phyloP scores from a whole-genome alignment of 2,797 vertebrate species.

The Moxostoma hubbsi region DNA sequence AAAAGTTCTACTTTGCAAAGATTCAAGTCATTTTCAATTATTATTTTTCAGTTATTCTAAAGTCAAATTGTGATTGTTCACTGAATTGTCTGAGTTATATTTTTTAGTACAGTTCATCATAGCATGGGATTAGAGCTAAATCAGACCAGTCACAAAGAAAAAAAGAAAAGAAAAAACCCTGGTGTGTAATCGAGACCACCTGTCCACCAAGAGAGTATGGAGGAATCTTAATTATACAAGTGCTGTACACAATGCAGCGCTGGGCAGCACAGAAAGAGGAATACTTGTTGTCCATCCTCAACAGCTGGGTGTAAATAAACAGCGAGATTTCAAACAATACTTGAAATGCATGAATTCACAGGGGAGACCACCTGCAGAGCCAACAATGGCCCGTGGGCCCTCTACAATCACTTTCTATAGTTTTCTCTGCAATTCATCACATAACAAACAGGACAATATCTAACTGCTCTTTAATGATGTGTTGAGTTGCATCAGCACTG shows the following conservation, averaged over 20 bases:
- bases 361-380: slow-evolving; percentile 14
- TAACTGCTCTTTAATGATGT: slow-evolving; percentile 1
- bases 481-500: not conserved
- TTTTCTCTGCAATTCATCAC: slow-evolving; percentile 31
- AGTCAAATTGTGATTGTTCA: not conserved
- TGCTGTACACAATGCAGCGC: slow-evolving; percentile 20
- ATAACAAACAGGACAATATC: slow-evolving; percentile 17
- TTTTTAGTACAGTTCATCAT: not conserved
- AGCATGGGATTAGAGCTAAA: not conserved
- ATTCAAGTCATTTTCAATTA: too few species aligned
- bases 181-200: slow-evolving; percentile 55
- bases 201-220: slow-evolving; percentile 50
- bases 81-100: not conserved
- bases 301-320: slow-evolving; percentile 33
- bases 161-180: not conserved
- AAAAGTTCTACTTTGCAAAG: too few species aligned
- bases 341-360: slow-evolving; percentile 37
- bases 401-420: not conserved
- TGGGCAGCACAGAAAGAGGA: slow-evolving; percentile 19
- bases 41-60: too few species aligned
- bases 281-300: slow-evolving; percentile 34
- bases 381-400: slow-evolving; percentile 15
- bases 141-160: not conserved
- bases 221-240: slow-evolving; percentile 55
- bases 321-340: slow-evolving; percentile 27